Conservation (phyloP, 2,888 invertebrate genomes). For the Brenthis daphne region DNA sequence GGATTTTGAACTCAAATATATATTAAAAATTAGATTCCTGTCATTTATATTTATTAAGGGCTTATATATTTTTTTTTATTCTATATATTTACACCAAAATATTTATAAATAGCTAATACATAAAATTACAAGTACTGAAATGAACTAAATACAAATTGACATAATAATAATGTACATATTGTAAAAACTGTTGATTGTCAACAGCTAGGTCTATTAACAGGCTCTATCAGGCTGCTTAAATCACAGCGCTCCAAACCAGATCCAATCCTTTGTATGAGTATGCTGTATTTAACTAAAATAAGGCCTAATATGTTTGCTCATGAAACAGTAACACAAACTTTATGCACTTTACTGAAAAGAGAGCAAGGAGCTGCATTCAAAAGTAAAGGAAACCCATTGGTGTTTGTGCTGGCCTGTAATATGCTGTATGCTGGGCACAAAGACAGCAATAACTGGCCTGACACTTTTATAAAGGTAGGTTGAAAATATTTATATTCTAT, state of each 20-base stretch:
- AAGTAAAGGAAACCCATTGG: constrained; percentile 89
- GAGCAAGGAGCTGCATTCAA: constrained; percentile 88
- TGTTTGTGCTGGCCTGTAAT: constrained; percentile 92
- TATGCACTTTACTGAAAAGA: constrained; percentile 91
- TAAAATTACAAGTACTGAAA: too few species aligned
- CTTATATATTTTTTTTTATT: too few species aligned
- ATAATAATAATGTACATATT: neutral
- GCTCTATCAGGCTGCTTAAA: constrained; percentile 91
- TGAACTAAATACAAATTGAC: too few species aligned
- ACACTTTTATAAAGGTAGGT: constrained; percentile 91
- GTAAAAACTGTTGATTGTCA: constrained; percentile 42
- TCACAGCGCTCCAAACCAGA: constrained; percentile 92
- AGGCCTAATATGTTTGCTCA: constrained; percentile 89
- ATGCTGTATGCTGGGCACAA: constrained; percentile 90
- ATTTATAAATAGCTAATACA: too few species aligned
- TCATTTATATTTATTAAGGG: too few species aligned
- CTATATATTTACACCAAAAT: too few species aligned
- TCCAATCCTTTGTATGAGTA: constrained; percentile 87
- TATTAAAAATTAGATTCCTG: too few species aligned
- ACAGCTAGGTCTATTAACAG: constrained; percentile 90
- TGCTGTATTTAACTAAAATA: constrained; percentile 91
- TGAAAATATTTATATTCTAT: neutral
- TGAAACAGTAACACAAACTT: constrained; percentile 88
- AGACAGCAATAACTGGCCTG: constrained; percentile 95
- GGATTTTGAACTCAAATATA: too few species aligned